Percentiles rank a stretch among this genome's conserved stretches.
phyloP scores from a whole-genome alignment of 2,888 invertebrate species.

The Aphodius sticticus region DNA sequence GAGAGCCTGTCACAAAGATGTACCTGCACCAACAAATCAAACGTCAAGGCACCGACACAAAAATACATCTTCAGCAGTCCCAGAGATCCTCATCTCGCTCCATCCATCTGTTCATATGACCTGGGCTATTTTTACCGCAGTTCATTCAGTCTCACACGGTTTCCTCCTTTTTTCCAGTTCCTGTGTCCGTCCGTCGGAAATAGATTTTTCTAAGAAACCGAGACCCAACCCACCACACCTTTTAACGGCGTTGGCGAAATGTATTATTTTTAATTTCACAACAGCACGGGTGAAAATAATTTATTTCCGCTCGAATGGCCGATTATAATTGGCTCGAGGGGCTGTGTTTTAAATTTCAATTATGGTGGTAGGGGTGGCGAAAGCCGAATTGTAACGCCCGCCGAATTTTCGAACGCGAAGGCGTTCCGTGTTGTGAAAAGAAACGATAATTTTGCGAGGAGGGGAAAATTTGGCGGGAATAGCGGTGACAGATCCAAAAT shows the following conservation, averaged over 20 bases:
- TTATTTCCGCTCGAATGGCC: background rate
- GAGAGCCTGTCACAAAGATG: background rate
- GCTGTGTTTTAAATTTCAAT: constrained; percentile 18
- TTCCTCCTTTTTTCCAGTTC: constrained; percentile 25
- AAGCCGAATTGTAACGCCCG: background rate
- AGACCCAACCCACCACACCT: background rate
- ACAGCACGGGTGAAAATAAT: constrained; percentile 1
- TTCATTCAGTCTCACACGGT: constrained; percentile 15
- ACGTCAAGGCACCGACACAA: constrained; percentile 28
- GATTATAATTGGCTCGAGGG: background rate
- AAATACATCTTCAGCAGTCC: constrained; percentile 21
- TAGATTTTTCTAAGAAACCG: constrained; percentile 28
- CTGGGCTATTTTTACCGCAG: constrained; percentile 22
- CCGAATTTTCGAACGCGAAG: background rate
- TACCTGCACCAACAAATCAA: constrained; percentile 34
- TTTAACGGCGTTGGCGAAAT: constrained; percentile 13
- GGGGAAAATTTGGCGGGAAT: constrained; percentile 13
- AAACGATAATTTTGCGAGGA: background rate
- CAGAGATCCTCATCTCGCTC: background rate
- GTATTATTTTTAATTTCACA: constrained; percentile 18
- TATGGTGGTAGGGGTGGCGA: constrained; percentile 6
- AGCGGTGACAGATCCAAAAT: background rate
- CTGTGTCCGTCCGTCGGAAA: constrained; percentile 17
- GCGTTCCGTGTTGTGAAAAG: background rate
- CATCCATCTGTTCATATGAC: background rate